Evolutionary conservation across 2,113 vertebrate species (phyloP), one percentile per base, ranked within the genome.

Genomic region (Gracilinanus agilis): DNA sequence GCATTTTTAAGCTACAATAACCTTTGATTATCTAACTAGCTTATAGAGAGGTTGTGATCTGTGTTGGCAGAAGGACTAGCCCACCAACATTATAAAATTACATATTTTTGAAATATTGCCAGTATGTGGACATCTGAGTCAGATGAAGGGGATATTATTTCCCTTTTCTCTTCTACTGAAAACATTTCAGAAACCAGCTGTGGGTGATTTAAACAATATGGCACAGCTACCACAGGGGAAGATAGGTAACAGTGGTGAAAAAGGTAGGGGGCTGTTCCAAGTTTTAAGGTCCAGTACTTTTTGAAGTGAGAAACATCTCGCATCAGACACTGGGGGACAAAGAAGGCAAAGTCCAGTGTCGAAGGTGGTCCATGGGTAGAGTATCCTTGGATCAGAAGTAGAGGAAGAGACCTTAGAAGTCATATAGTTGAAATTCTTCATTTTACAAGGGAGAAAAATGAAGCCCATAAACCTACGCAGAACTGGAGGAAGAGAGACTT

Each of bases 61-160:
- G 19, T 53, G 29, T 92, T 95, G 44, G 34, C 40, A 19, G n/a
- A 58, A 23, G 25, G 49, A 10, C 29, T 25, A 88, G 40, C 90
- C 58, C 34, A 61, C 25, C 94, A 61, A 7, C 27, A 96, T 88
- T 53, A 91, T 40, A 94, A 61, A 55, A 92, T 89, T 95, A 75
- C 4, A n/a, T n/a, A 13, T 75, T 34, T 19, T n/a, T 6, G 29
- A 34, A 75, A 13, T 75, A n/a, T 9, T 6, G 29, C 34, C 27
- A 67, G 61, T 12, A 34, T 34, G 24, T 56, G 24, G 55, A 6
- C 55, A 56, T 23, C 5, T 55, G 55, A 55, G 55, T 55, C 56
- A 29, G 24, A 61, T 61, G 27, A 25, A 29, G 27, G 12, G 10
- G 27, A 11, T 61, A 34, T 27, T 11, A 61, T 61, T 61, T 25